phyloP scores from a whole-genome alignment of 2,888 invertebrate genomes.

The Gari tellinella region DNA sequence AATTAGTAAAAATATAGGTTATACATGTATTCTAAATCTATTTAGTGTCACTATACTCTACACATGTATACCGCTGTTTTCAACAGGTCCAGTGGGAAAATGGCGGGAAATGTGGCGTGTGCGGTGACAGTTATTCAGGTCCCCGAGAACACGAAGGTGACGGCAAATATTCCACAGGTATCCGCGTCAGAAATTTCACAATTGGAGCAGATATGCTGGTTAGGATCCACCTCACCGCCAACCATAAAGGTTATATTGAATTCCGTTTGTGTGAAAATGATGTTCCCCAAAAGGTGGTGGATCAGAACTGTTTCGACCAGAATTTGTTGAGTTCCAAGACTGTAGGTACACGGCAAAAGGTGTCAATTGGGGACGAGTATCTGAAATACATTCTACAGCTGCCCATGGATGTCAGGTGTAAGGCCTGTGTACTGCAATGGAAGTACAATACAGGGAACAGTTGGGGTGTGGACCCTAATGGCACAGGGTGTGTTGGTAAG shows the following conservation, averaged over 20 bases:
- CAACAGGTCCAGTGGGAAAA: conserved; percentile 44
- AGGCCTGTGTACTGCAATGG: conserved; percentile 95
- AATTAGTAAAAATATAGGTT: no score
- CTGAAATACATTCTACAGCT: conserved; percentile 82
- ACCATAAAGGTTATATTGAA: conserved; percentile 59
- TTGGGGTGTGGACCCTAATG: conserved; percentile 39
- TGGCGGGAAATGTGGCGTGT: conserved; percentile 45
- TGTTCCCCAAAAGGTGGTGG: conserved; percentile 43
- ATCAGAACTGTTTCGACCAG: conserved; percentile 74
- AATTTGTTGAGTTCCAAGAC: conserved; percentile 46
- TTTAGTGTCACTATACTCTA: no score
- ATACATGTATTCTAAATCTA: no score
- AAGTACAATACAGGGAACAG: conserved; percentile 90
- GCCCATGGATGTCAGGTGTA: conserved; percentile 91
- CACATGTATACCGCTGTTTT: no score
- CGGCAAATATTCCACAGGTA: conserved; percentile 58
- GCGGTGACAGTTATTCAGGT: conserved; percentile 31
- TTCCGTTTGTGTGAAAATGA: conserved; percentile 49
- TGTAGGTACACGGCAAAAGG: conserved; percentile 37
- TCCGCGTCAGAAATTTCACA: conserved; percentile 44
- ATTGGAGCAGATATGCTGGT: conserved; percentile 35
- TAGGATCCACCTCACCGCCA: conserved; percentile 57
- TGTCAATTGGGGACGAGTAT: conserved; percentile 16
- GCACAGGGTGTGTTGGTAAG: conserved; percentile 34
- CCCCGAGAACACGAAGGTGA: conserved; percentile 43